Conservation (phyloP, 2,113 vertebrate genomes). For the Canis aureus region DNA sequence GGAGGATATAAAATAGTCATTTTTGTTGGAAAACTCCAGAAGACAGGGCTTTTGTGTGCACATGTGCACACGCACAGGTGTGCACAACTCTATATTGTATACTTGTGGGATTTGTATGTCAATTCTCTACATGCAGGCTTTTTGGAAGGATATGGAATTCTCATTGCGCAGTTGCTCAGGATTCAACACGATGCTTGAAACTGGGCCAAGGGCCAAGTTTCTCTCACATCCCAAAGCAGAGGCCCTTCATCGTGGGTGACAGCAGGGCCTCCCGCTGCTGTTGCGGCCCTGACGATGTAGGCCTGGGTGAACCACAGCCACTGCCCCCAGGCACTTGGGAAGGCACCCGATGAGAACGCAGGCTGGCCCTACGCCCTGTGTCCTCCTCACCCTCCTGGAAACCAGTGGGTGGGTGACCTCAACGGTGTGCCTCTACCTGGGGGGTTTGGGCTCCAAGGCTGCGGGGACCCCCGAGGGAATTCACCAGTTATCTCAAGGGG, state of each 20-base stretch:
- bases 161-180: neutral
- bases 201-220: neutral
- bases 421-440: neutral
- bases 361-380: neutral
- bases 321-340: neutral
- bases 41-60: accelerated
- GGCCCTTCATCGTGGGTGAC: neutral
- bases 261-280: neutral
- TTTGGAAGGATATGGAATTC: neutral
- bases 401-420: accelerated
- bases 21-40: constrained; percentile 8
- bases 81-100: neutral
- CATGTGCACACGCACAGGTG: neutral
- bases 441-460: neutral
- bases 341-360: neutral
- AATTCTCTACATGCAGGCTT: constrained; percentile 53
- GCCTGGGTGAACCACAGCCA: neutral
- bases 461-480: neutral
- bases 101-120: constrained; percentile 56
- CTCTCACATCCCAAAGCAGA: neutral
- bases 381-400: neutral
- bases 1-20: constrained; percentile 46
- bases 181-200: constrained; percentile 20
- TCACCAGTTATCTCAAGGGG: neutral
- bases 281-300: neutral